These are phyloP conservation scores for Sycobia sp. DNA, from an alignment of 1,140 invertebrate species.

Conservation along the genomic window DNA sequence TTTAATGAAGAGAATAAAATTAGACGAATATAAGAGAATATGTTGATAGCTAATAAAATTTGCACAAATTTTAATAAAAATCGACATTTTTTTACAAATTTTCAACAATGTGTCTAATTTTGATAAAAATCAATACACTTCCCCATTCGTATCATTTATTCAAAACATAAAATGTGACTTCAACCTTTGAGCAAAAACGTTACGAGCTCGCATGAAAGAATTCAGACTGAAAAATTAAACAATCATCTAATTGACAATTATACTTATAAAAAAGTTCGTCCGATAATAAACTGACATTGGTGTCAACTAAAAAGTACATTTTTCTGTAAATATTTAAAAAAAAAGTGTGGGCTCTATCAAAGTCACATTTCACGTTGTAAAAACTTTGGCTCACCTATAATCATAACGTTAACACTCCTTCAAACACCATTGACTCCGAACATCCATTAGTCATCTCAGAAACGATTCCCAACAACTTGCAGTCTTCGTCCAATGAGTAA, in stretches of 20 bases:
- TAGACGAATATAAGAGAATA: too few relatives aligned
- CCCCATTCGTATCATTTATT: slow-evolving; percentile 24
- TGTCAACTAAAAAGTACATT: too few relatives aligned
- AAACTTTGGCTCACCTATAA: slow-evolving; percentile 25
- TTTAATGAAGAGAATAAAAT: too few relatives aligned
- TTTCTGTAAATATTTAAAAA: too few relatives aligned
- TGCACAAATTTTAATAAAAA: not conserved
- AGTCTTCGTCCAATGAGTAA: slow-evolving; percentile 21
- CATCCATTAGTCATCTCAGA: slow-evolving; percentile 19
- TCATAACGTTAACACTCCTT: slow-evolving; percentile 20
- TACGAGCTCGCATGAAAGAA: too few relatives aligned
- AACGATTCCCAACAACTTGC: slow-evolving; percentile 25
- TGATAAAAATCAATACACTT: slow-evolving; percentile 3
- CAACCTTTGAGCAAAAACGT: too few relatives aligned
- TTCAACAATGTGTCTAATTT: slow-evolving; percentile 6
- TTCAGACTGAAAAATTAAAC: too few relatives aligned
- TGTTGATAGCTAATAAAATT: not conserved
- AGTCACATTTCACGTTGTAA: slow-evolving; percentile 30
- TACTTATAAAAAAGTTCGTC: too few relatives aligned
- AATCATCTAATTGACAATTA: too few relatives aligned
- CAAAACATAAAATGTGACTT: slow-evolving; percentile 19
- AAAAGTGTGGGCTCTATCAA: too few relatives aligned
- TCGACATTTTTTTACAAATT: not conserved
- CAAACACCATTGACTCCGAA: slow-evolving; percentile 12
- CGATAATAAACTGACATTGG: too few relatives aligned